phyloP scores from a whole-genome alignment of 2,797 vertebrate genomes.

The Mormyrus hasselquistii region DNA sequence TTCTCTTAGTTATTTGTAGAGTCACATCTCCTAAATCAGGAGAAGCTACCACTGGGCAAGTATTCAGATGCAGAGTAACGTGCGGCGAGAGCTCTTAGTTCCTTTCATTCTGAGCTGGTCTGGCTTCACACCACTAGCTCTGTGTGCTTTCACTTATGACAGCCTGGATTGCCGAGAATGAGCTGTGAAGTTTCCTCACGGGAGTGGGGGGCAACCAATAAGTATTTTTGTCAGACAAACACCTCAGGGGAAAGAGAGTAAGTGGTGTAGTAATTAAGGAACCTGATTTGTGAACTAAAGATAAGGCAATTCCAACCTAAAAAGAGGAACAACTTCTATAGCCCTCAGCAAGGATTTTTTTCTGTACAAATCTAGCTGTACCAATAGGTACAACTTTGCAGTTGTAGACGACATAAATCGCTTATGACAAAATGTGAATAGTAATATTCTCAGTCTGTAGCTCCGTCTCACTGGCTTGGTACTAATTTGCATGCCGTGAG shows the following conservation, averaged over 20 bases:
- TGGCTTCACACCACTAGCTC: not conserved
- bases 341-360: conserved; percentile 6
- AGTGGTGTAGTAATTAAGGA: conserved; percentile 6
- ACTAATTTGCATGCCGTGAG: not conserved
- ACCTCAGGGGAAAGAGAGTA: not conserved
- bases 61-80: not conserved
- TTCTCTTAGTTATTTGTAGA: not conserved
- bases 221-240: not conserved
- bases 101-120: not conserved
- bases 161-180: not conserved
- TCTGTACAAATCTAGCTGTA: not conserved
- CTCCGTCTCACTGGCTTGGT: not conserved
- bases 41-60: not conserved
- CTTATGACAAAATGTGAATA: conserved; percentile 1
- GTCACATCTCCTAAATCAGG: not conserved
- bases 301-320: not conserved
- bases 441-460: not conserved
- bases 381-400: not conserved
- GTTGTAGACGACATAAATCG: not conserved
- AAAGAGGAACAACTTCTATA: not conserved
- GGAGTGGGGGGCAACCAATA: not conserved
- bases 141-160: not conserved
- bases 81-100: not conserved
- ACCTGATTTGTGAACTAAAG: conserved; percentile 1
- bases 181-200: not conserved